Evolutionary conservation across 2,113 vertebrate species (phyloP).

Genomic region (Catagonus wagneri): DNA sequence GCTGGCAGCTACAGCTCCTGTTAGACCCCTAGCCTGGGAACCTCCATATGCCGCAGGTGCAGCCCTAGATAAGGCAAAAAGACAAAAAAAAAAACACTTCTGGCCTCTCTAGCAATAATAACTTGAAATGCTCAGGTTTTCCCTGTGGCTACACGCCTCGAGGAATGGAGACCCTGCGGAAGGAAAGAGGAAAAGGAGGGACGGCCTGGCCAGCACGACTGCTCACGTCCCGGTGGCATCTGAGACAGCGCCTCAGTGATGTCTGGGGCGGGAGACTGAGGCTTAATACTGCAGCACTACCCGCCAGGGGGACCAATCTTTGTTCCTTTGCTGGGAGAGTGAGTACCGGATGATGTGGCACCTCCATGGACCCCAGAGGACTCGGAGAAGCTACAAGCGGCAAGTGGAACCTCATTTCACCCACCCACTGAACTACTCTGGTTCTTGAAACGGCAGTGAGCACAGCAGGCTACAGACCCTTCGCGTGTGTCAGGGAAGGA

Average conservation of each 20-base stretch:
- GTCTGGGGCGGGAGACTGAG: background rate
- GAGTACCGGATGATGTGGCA: background rate
- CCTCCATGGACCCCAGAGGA: background rate
- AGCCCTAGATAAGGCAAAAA: too few species aligned
- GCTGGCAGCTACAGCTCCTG: too few species aligned
- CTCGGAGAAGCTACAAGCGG: background rate
- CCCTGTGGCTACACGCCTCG: background rate
- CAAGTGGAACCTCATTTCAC: background rate
- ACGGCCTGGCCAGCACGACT: constrained; percentile 42
- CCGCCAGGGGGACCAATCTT: background rate
- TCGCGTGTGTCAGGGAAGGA: background rate
- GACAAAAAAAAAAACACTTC: too few species aligned
- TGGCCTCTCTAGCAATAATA: background rate
- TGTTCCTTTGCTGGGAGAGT: background rate
- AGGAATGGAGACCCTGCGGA: background rate
- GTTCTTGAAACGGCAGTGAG: background rate
- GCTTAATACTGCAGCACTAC: fast-evolving
- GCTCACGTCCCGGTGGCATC: background rate
- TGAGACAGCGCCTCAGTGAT: constrained; percentile 70
- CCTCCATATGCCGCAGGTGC: too few species aligned
- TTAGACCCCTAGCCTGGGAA: too few species aligned
- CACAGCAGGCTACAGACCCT: background rate
- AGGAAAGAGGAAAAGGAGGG: constrained; percentile 48
- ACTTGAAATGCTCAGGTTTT: background rate
- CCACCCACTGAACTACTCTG: background rate